Evolutionary conservation across 2,113 vertebrate genomes (phyloP), one percentile per base, ranked within the genome.

Genomic region (Formicarius rufipectus): DNA sequence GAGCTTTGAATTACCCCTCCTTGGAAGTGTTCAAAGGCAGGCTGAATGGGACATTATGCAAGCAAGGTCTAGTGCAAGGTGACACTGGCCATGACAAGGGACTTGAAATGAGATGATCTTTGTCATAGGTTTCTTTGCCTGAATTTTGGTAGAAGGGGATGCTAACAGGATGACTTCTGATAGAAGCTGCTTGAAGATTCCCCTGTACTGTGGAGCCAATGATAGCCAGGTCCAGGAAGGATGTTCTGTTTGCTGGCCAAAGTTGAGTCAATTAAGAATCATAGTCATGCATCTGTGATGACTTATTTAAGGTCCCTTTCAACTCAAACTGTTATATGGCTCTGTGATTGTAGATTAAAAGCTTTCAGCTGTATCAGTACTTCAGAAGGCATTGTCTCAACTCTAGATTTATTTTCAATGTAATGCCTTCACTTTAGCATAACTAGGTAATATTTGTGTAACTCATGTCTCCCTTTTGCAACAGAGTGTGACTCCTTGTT

Each of bases 1-100:
- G 52, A 33, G 3, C 16, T 0, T 31, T 53, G 49, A 28, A 17
- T 53, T 10, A 2, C 17, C 9, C 4, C 1, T 78, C 12, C 15
- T 21, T 59, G 11, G 10, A 30, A 42, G 17, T 14, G 24, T 44
- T 53, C n/a, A 68, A 69, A 21, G 15, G 9, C 39, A 14, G 23
- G 17, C 1, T 42, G 23, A 7, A 37, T 4, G 22, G 14, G 47
- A 7, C 3, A 35, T 58, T 44, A 39, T 53, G 49, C n/a, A 83
- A 7, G 24, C 23, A 79, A n/a, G 8, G 11, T 24, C 33, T 44
- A 28, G 35, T 44, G 59, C 14, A 33, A 33, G 7, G 3, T 44
- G 7, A 15, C 18, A 22, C 18, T 33, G 37, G 3, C 14, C 31
- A 44, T 44, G 6, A 16, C 19, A 64, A 27, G 6, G 12, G 7